Evolutionary conservation across 2,797 vertebrate genomes (phyloP), one percentile per base, ranked within the genome.

Genomic region (Enteromius mattozi): DNA sequence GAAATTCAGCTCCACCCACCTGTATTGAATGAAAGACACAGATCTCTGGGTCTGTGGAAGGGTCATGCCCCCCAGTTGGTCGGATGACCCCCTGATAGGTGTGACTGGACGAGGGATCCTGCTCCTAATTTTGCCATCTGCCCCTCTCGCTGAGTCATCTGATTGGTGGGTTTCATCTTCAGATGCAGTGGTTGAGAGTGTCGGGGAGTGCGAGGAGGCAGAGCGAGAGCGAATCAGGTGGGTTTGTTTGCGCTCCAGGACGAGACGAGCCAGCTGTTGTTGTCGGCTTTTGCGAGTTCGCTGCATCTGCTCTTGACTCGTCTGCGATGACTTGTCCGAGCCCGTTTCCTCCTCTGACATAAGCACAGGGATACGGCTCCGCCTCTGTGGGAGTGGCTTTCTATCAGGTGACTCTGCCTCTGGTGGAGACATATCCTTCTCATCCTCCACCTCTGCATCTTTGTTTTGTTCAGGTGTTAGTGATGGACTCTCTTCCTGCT

Each of bases 341-440:
- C 96, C 96, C 0, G 96, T 96, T 86, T 97, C 96, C 84, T 97
- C 96, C 89, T 97, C 96, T 0, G 96, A 96, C 83, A 96, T 86
- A 85, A 97, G 91, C 72, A 97, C 87, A 0, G 96, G 96, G 75
- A 97, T 97, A 19, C 96, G 94, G 86, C 96, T 97, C 61, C 93
- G 92, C 2, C 92, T 94, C 47, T 90, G 92, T 80, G 90, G 85
- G 24, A 87, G 88, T 51, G 88, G 84, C 13, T 66, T 84, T 65
- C n/a, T 78, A 37, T 16, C 40, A 2, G 79, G 84, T 30, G 70
- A 69, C 49, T 79, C 61, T 4, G 4, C 65, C 21, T 61, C 75
- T 0, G 47, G 63, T 63, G 72, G 82, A 71, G 82, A 76, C 35
- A 68, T 19, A 12, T n/a, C 45, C 54, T 70, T 76, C 24, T 49